Conservation (phyloP, 2,113 vertebrate species). For the Alligator sinensis region DNA sequence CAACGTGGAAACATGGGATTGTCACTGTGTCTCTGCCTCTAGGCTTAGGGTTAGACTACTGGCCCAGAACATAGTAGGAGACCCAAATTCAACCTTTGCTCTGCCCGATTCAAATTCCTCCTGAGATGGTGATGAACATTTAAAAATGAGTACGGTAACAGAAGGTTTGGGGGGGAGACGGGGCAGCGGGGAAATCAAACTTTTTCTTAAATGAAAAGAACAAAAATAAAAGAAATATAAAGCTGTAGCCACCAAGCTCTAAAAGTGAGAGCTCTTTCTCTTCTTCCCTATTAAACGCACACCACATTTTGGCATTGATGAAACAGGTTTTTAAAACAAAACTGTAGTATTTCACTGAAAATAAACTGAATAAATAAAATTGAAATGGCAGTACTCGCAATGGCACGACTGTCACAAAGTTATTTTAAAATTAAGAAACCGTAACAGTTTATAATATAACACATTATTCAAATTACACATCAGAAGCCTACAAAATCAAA, state of each 20-base stretch:
- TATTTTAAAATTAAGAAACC: constrained; percentile 14
- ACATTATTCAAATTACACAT: background rate
- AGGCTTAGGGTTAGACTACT: no score
- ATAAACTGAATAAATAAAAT: background rate
- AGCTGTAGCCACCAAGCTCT: constrained; percentile 31
- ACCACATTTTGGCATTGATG: background rate
- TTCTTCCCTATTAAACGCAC: constrained; percentile 43
- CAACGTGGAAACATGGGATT: background rate
- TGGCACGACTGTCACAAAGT: background rate
- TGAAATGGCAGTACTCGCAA: background rate
- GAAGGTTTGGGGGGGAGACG: no score
- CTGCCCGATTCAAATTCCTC: background rate
- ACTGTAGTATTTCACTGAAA: constrained; percentile 18
- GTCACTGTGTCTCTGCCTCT: background rate
- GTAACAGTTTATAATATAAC: background rate
- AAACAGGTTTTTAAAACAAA: background rate
- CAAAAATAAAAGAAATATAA: background rate
- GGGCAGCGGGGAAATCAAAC: no score
- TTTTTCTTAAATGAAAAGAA: no score
- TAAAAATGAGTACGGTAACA: no score
- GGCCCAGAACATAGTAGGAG: background rate
- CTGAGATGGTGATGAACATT: background rate
- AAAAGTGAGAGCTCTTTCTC: constrained; percentile 3
- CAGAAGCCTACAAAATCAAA: background rate
- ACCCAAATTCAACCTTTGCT: background rate